These are phyloP conservation scores for Sardina pilchardus DNA, from an alignment of 2,113 vertebrate genomes.

Conservation along the genomic window DNA sequence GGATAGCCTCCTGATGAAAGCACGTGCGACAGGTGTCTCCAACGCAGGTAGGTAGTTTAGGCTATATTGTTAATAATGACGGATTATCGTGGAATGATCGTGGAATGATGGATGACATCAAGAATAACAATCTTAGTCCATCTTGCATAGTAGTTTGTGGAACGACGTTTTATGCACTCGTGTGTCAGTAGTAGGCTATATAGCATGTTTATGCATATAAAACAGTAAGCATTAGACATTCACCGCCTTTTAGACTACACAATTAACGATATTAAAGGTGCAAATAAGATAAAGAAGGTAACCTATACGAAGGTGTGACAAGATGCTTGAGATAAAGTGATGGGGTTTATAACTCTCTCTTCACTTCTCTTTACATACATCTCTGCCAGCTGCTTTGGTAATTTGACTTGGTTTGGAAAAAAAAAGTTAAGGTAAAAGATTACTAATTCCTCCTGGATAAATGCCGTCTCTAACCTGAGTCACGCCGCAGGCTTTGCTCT, in stretches of 20 bases:
- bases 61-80: neutral
- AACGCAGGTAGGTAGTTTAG: neutral
- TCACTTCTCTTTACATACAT: neutral
- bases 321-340: neutral
- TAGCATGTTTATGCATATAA: too few species aligned
- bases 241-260: neutral
- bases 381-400: neutral
- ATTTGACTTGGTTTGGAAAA: neutral
- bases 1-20: constrained; percentile 14
- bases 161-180: too few species aligned
- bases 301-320: neutral
- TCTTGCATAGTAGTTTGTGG: neutral
- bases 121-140: too few species aligned
- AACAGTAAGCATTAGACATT: neutral
- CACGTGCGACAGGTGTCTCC: constrained; percentile 13
- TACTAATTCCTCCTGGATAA: neutral
- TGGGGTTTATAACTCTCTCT: neutral
- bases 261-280: neutral
- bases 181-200: too few species aligned
- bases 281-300: neutral
- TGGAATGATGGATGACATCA: neutral
- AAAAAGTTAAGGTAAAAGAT: neutral
- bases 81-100: too few species aligned
- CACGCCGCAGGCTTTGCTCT: neutral
- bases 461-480: constrained; percentile 10